Conservation (phyloP, 2,797 vertebrate genomes). For the Nannoperca obscura region DNA sequence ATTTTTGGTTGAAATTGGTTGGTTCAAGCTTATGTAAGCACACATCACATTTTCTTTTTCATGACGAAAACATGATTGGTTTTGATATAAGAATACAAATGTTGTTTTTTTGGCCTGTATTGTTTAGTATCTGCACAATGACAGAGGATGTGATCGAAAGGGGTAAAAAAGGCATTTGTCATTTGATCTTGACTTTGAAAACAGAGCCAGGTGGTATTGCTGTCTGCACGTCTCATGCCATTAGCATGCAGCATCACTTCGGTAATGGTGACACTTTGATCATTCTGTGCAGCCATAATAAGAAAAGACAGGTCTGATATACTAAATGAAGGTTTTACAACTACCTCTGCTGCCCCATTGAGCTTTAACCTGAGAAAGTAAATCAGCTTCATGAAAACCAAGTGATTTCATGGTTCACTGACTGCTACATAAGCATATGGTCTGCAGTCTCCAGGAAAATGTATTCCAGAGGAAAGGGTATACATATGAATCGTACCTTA, state of each 20-base stretch:
- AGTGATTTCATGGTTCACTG: slow-evolving; percentile 78
- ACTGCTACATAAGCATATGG: slow-evolving; percentile 67
- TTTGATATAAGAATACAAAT: too few species aligned
- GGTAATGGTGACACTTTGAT: slow-evolving; percentile 52
- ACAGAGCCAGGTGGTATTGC: slow-evolving; percentile 10
- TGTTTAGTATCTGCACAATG: too few species aligned
- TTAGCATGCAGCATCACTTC: slow-evolving; percentile 44
- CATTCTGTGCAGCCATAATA: slow-evolving; percentile 61
- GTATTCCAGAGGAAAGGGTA: slow-evolving; percentile 31
- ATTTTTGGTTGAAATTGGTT: too few species aligned
- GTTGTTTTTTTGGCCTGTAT: too few species aligned
- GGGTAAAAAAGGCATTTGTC: too few species aligned
- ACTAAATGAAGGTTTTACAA: slow-evolving; percentile 73
- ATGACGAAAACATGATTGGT: too few species aligned
- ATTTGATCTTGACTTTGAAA: background rate
- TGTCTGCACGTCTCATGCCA: slow-evolving; percentile 31
- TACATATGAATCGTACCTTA: slow-evolving; percentile 57
- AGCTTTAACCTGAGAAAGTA: slow-evolving; percentile 78
- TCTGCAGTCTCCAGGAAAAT: slow-evolving; percentile 55
- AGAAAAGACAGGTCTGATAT: slow-evolving; percentile 67
- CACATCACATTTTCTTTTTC: too few species aligned
- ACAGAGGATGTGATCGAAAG: too few species aligned
- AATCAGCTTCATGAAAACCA: slow-evolving; percentile 73
- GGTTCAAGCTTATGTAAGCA: too few species aligned
- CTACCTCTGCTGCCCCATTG: slow-evolving; percentile 74